Evolutionary conservation across 1,140 invertebrate genomes (phyloP), one percentile per base, ranked within the genome.

Genomic region (Drosophila mauritiana): DNA sequence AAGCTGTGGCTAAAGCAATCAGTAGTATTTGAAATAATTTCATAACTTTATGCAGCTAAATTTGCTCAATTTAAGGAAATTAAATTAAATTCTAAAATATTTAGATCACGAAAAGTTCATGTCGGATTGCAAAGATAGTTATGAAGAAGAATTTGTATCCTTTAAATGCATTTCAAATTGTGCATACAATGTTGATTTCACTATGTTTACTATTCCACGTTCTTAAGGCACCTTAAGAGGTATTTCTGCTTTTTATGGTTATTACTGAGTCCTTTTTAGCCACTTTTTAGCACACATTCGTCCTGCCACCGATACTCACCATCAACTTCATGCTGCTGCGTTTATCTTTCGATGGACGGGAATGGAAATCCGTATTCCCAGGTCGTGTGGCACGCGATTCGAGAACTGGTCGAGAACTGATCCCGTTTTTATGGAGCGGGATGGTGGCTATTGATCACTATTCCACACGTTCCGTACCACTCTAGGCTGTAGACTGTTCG

Each of bases 271-370:
- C 46, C 17, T 73, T 78, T 49, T 59, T 1, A 22, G 12, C 1
- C 67, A 73, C 73, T 65, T 39, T 25, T 53, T n/a, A n/a, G 40
- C 17, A 69, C 70, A 59, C 4, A 22, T n/a, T 36, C 10, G 48
- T 59, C 49, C 51, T 69, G 13, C 25, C 10, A 49, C 10, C 22
- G 15, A 73, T 90, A 90, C 84, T 64, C 78, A 89, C 84, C 84
- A 89, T 90, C 62, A 78, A 84, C 84, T 89, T 89, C 84, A 89
- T 89, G 69, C 77, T 89, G 85, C 51, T 78, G 51, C 40, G 49
- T 65, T 49, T 78, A 90, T 90, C 85, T 80, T 81, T 70, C 36
- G 72, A 45, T 78, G 54, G 61, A 62, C 54, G 65, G 57, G 53
- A 78, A 62, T 72, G 75, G 43, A 76, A 76, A 77, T 51, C 54